Percentiles rank a stretch among this genome's conserved stretches.
These are phyloP conservation scores for Lanistes nyassanus DNA, from an alignment of 1,140 invertebrate genomes.

Conservation along the genomic window DNA sequence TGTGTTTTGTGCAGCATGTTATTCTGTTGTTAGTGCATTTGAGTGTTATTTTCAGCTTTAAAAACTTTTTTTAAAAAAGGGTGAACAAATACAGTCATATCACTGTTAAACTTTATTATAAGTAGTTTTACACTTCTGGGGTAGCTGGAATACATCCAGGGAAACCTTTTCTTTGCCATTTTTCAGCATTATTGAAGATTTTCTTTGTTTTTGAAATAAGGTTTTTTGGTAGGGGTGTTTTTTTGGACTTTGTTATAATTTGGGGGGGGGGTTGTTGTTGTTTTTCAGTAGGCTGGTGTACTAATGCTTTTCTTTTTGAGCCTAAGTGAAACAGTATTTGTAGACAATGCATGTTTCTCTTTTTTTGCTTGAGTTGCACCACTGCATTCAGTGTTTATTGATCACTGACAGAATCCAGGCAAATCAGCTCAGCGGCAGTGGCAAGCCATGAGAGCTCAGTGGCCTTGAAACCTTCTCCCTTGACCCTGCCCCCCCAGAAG, in stretches of 20 bases:
- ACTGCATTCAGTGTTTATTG: slow-evolving; percentile 9
- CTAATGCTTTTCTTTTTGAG: background rate
- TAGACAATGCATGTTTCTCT: slow-evolving; percentile 3
- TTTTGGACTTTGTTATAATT: no score
- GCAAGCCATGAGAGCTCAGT: background rate
- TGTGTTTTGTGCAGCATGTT: slow-evolving; percentile 24
- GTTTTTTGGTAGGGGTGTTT: no score
- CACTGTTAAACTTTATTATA: background rate
- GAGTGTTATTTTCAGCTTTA: background rate
- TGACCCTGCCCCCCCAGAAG: background rate
- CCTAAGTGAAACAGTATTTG: background rate
- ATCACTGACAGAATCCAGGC: slow-evolving; percentile 17
- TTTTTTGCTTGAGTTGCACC: slow-evolving; percentile 13
- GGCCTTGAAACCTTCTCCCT: background rate
- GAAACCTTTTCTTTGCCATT: background rate
- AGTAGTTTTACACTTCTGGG: background rate
- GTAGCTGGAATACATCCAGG: background rate
- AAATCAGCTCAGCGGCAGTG: background rate
- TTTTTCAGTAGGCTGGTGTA: background rate
- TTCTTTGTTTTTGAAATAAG: no score
- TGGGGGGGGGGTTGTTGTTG: background rate
- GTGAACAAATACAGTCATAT: no score
- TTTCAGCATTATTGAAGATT: no score
- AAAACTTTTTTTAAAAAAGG: no score
- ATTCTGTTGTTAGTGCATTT: background rate